These are phyloP conservation scores for Cepaea nemoralis DNA, from an alignment of 1,140 invertebrate species.

Conservation along the genomic window DNA sequence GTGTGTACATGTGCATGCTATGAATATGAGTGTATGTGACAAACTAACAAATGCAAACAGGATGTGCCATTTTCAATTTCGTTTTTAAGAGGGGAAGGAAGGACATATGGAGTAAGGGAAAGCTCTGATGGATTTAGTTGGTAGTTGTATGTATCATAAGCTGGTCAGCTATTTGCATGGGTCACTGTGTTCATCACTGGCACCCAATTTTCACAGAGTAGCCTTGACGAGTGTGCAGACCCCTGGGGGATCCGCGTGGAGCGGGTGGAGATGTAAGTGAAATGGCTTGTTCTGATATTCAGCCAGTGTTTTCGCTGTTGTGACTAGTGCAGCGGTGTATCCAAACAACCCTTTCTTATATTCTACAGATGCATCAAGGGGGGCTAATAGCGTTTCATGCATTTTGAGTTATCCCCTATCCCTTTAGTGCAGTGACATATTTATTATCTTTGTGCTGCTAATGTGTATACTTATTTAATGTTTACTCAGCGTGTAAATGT, in stretches of 20 bases:
- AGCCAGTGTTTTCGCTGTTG: neutral
- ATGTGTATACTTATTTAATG: no score
- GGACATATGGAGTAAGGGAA: no score
- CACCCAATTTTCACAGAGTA: conserved; percentile 44
- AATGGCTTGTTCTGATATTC: neutral
- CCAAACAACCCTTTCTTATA: neutral
- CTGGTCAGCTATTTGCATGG: neutral
- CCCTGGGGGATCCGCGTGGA: conserved; percentile 97
- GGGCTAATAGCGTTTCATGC: neutral
- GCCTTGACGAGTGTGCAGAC: conserved; percentile 89
- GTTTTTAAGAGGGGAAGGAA: no score
- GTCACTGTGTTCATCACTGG: neutral
- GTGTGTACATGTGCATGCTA: no score
- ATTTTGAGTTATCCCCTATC: neutral
- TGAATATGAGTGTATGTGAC: no score
- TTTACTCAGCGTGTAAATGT: no score
- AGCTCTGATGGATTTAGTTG: no score
- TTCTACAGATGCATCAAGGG: no score
- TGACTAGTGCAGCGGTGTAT: neutral
- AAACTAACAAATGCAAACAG: no score
- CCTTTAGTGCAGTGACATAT: neutral
- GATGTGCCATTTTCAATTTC: no score
- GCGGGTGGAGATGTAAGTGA: conserved; percentile 89
- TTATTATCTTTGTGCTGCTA: neutral
- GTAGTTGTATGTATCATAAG: no score